Conservation (phyloP, 2,113 vertebrate genomes). For the Poecile atricapillus region DNA sequence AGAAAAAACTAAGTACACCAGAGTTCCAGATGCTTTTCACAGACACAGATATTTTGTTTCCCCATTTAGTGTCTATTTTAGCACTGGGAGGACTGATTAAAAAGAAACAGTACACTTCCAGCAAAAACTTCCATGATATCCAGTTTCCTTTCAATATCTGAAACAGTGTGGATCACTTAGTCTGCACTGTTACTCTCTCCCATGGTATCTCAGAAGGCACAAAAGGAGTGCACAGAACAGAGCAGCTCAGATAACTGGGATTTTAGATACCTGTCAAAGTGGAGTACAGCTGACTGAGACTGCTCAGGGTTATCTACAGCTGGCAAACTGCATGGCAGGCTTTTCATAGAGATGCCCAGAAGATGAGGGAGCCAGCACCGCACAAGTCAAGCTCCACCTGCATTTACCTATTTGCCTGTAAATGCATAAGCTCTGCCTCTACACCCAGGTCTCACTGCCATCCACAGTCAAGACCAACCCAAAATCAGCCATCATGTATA, state of each 20-base stretch:
- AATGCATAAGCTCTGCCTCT: neutral
- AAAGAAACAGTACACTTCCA: constrained; percentile 7
- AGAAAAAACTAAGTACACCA: neutral
- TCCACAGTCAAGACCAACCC: neutral
- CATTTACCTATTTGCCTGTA: neutral
- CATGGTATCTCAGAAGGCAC: neutral
- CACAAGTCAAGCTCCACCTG: neutral
- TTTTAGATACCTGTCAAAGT: neutral
- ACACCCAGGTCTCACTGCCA: neutral
- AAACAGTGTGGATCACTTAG: neutral
- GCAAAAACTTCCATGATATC: neutral
- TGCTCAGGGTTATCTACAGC: neutral
- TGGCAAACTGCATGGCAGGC: neutral
- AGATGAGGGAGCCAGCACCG: neutral
- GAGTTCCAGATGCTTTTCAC: neutral
- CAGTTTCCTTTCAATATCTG: constrained; percentile 8
- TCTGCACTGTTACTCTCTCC: neutral
- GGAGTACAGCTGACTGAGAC: neutral
- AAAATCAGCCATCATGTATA: neutral
- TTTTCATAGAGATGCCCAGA: neutral
- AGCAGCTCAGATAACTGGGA: constrained; percentile 19
- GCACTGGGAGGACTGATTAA: neutral
- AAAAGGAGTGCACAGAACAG: neutral
- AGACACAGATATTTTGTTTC: constrained; percentile 2
- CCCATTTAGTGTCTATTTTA: neutral